A percentile compares a stretch with the other conserved stretches of the same genome.
Evolutionary conservation across 1,140 invertebrate species (phyloP).

Genomic region (Bombus superbus): DNA sequence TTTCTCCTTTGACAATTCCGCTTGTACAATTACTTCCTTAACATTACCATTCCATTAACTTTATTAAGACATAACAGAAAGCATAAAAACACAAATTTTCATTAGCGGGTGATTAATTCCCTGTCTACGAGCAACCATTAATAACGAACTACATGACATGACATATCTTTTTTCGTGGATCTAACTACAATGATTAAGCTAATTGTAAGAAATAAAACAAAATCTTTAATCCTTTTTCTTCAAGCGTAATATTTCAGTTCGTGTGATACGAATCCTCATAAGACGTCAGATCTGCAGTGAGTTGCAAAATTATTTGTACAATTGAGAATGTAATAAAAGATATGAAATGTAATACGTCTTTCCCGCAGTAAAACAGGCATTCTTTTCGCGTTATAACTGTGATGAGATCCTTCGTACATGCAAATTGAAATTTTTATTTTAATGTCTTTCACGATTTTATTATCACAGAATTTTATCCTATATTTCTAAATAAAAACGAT

Average conservation of each 20-base stretch:
- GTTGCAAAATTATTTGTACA: neutral
- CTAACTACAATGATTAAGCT: neutral
- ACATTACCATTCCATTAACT: neutral
- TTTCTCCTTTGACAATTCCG: neutral
- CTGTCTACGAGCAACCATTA: neutral
- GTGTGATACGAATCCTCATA: neutral
- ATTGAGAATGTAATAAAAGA: neutral
- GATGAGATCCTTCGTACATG: neutral
- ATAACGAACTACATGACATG: neutral
- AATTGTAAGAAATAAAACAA: neutral
- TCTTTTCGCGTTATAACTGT: too few relatives aligned
- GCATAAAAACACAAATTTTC: neutral
- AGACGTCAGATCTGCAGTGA: neutral
- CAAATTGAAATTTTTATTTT: neutral
- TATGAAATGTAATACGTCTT: neutral
- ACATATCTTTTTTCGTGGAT: neutral
- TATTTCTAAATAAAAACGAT: neutral
- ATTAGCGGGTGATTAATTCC: neutral
- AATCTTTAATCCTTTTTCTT: neutral
- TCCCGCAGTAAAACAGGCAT: too few relatives aligned
- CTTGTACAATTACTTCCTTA: neutral
- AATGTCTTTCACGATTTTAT: too few relatives aligned
- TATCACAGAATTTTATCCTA: neutral
- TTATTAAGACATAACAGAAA: neutral
- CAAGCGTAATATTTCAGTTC: neutral